Percentiles rank a stretch among this genome's conserved stretches.
Evolutionary conservation across 2,113 vertebrate genomes (phyloP).

Genomic region (Bujurquina vittata): DNA sequence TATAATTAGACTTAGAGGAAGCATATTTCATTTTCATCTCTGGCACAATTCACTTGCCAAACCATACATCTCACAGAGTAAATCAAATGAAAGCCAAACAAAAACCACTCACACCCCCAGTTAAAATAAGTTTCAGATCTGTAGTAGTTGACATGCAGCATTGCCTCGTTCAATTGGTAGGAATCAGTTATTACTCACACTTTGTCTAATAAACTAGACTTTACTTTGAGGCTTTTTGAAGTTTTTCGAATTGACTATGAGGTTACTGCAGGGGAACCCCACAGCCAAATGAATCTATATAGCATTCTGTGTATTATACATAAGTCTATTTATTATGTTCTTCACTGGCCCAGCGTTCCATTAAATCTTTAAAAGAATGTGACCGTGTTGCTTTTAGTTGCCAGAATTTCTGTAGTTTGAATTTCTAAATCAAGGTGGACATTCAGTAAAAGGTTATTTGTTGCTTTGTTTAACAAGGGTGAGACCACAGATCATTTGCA

Average conservation of each 20-base stretch:
- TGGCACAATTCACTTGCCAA: not conserved
- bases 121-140: constrained; percentile 44
- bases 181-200: constrained; percentile 28
- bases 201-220: constrained; percentile 53
- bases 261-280: constrained; percentile 39
- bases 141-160: constrained; percentile 17
- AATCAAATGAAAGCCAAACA: not conserved
- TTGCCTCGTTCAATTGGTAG: constrained; percentile 27
- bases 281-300: constrained; percentile 10
- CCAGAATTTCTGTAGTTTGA: not conserved
- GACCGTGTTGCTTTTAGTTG: constrained; percentile 14
- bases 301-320: constrained; percentile 10
- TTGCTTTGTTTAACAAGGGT: not conserved
- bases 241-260: constrained; percentile 49
- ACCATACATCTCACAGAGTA: not conserved
- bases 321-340: constrained; percentile 13
- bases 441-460: not conserved
- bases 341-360: constrained; percentile 4
- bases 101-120: not conserved
- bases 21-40: not conserved
- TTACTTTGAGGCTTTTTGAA: constrained; percentile 14
- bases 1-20: not conserved
- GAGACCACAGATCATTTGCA: not conserved
- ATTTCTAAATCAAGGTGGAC: not conserved
- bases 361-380: constrained; percentile 14